Conservation (phyloP, 2,888 invertebrate genomes). For the Lutraria lutraria region DNA sequence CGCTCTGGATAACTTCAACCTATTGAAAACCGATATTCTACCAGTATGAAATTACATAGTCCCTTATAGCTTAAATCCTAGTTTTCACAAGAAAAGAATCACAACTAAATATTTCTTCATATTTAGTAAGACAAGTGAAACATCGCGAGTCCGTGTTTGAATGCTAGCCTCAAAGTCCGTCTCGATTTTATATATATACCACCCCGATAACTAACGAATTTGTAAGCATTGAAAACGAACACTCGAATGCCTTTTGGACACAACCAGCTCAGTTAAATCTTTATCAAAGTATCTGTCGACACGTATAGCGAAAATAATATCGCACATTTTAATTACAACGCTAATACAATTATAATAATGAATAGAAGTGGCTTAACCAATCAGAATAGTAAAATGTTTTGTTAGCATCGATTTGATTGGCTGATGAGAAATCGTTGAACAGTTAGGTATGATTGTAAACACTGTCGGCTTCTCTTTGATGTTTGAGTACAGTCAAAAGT, state of each 20-base stretch:
- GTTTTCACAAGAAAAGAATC: background rate
- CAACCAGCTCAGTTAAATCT: conserved; percentile 44
- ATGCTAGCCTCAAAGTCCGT: background rate
- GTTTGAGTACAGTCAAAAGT: conserved; percentile 45
- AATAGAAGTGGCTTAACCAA: conserved; percentile 39
- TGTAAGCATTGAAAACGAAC: conserved; percentile 34
- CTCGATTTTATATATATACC: conserved; percentile 30
- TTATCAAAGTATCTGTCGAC: conserved; percentile 58
- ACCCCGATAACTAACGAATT: conserved; percentile 29
- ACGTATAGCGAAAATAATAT: conserved; percentile 61
- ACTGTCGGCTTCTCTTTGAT: conserved; percentile 54
- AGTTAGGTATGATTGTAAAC: conserved; percentile 54
- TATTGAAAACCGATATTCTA: conserved; percentile 41
- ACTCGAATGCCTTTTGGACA: conserved; percentile 51
- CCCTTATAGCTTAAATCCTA: background rate
- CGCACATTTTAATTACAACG: conserved; percentile 61
- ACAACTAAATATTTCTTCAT: no score
- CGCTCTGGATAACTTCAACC: conserved; percentile 19
- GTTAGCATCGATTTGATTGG: conserved; percentile 45
- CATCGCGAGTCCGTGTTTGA: background rate
- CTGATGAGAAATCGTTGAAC: conserved; percentile 34
- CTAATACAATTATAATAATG: conserved; percentile 51
- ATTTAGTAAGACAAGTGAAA: background rate
- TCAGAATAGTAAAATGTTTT: conserved; percentile 20
- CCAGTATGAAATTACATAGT: conserved; percentile 27